phyloP scores from a whole-genome alignment of 2,888 invertebrate genomes.

The Sialis fuliginosa region DNA sequence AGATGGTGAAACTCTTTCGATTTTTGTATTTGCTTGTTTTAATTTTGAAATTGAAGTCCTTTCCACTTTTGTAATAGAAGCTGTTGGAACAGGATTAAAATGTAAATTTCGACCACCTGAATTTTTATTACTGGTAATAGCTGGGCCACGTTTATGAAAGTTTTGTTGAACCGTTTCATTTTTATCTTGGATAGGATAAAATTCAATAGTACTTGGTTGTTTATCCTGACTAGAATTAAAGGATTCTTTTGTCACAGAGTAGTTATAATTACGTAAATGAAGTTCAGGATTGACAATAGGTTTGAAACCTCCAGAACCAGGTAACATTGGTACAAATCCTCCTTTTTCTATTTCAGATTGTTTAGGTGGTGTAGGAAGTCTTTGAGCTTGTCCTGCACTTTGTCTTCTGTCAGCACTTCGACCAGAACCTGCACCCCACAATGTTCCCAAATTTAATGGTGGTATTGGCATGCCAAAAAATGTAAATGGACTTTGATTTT shows the following conservation, averaged over 20 bases:
- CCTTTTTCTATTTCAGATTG: constrained; percentile 52
- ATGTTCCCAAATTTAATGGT: constrained; percentile 46
- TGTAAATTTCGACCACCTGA: too few species aligned
- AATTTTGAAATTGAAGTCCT: background rate
- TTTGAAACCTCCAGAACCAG: constrained; percentile 54
- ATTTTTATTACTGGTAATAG: too few species aligned
- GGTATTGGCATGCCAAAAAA: constrained; percentile 75
- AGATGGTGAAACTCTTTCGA: background rate
- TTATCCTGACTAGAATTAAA: too few species aligned
- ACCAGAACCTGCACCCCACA: constrained; percentile 29
- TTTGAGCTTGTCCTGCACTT: constrained; percentile 5
- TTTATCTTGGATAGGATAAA: too few species aligned
- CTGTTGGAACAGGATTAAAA: too few species aligned
- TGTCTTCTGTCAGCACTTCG: constrained; percentile 23
- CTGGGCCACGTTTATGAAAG: too few species aligned
- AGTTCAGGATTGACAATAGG: constrained; percentile 36
- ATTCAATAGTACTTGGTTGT: too few species aligned
- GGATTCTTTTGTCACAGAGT: too few species aligned
- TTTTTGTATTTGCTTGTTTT: constrained; percentile 5
- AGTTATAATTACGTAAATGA: constrained; percentile 15
- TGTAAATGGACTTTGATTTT: constrained; percentile 49
- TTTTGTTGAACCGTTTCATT: too few species aligned
- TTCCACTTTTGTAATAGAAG: background rate
- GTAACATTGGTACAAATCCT: constrained; percentile 59
- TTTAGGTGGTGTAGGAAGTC: constrained; percentile 22